Base-by-base conservation (phyloP, 2,888 invertebrate genomes). In the Polyommatus icarus region DNA sequence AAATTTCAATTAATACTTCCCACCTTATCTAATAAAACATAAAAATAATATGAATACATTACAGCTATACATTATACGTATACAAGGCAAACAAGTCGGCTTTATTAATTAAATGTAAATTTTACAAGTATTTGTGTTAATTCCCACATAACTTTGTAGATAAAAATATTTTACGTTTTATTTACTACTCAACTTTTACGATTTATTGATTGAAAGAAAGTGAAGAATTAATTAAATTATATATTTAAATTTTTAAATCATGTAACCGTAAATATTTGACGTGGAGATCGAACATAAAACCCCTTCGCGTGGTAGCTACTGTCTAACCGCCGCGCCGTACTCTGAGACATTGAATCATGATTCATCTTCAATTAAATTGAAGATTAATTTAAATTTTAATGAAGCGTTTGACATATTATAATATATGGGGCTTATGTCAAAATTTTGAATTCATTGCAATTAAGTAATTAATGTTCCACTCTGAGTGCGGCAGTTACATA, bases 61-160 rank as follows among this genome's bases (percentile, higher is more conserved):
- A 67, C 1, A 32, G 18, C 15, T 67, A 67, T 29, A 32, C 67
- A 18, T 67, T 67, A 73, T 24, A 46, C 3, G 7, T 40, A 72
- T 46, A 20, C 73, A 46, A 73, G 73, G 73, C 24, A 46, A 73
- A 73, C 73, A 73, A 73, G 40, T 73, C 8, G 46, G 2, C 10
- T 46, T 73, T 46, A 73, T 73, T 24, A 73, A 73, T 73, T 73
- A 73, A 46, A 73, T 73, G 20, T 73, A 46, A 40, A 73, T 24
- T 73, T 46, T 18, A 67, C 67, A 67, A 40, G 46, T 12, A 73
- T 10, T 73, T 36, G 36, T 46, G 40, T 40, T 73, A 73, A 46
- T 73, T 73, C 46, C 73, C 73, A 73, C 73, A 46, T 73, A 20
- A 73, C 40, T 73, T 73, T 46, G n/a, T 20, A 73, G 10, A 73